Conservation (phyloP, 2,113 vertebrate species). For the Dasyurus viverrinus region DNA sequence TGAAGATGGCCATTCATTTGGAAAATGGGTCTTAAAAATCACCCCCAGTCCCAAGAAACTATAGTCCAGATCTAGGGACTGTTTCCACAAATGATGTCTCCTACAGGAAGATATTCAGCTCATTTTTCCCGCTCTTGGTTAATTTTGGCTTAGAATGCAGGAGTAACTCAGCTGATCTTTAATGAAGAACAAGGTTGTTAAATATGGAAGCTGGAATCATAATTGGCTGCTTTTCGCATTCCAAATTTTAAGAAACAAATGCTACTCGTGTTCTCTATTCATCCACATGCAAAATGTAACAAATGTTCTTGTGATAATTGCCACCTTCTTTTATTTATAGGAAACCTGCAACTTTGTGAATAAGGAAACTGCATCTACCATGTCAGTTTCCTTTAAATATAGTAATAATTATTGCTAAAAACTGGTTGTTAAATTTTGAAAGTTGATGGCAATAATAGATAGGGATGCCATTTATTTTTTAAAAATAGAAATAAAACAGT, state of each 20-base stretch:
- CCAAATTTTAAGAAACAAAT: conserved; percentile 39
- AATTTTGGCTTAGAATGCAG: conserved; percentile 9
- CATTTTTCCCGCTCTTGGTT: conserved; percentile 33
- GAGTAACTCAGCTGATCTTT: conserved; percentile 17
- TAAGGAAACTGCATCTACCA: conserved; percentile 46
- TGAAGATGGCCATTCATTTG: not conserved
- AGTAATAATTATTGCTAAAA: conserved; percentile 63
- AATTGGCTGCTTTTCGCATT: conserved; percentile 34
- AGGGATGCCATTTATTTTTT: conserved; percentile 56
- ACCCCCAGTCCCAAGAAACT: not conserved
- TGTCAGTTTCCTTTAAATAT: conserved; percentile 64
- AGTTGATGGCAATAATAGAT: conserved; percentile 66
- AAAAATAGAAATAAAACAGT: conserved; percentile 55
- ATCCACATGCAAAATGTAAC: conserved; percentile 57
- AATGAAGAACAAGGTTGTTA: conserved; percentile 24
- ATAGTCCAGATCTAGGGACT: conserved; percentile 14
- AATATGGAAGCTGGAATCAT: not conserved
- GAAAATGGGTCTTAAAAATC: not conserved
- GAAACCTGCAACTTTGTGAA: conserved; percentile 62
- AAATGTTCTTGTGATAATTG: conserved; percentile 65
- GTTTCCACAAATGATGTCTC: conserved; percentile 11
- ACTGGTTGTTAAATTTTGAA: conserved; percentile 59
- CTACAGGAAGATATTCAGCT: not conserved
- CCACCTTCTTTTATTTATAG: conserved; percentile 64
- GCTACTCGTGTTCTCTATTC: conserved; percentile 18